phyloP scores from a whole-genome alignment of 37 sponge, comb jelly and placozoan species.

The Ianthella basta region DNA sequence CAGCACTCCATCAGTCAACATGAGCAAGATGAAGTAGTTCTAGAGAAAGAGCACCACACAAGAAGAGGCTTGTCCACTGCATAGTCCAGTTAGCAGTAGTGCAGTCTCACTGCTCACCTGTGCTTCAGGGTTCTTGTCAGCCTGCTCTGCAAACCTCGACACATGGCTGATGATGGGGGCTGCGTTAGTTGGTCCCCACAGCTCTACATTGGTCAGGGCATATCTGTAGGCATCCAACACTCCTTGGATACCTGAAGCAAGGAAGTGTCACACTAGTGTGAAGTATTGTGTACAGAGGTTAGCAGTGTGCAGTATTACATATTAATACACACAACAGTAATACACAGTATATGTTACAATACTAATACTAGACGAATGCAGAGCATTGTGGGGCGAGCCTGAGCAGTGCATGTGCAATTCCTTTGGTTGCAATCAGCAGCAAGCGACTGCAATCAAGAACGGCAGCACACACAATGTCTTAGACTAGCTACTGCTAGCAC shows the following conservation, averaged over 20 bases:
- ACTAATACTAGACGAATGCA: no score
- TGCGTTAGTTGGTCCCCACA: conserved; percentile 89
- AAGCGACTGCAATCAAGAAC: no score
- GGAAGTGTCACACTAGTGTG: background rate
- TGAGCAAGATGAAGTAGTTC: conserved; percentile 76
- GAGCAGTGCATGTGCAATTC: no score
- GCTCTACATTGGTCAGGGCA: conserved; percentile 50
- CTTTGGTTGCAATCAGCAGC: no score
- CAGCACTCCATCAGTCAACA: conserved; percentile 79
- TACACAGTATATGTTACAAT: no score
- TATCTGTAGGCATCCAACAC: conserved; percentile 74
- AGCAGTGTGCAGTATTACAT: no score
- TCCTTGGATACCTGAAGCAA: conserved; percentile 63
- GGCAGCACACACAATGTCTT: no score
- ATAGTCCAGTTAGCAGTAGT: background rate
- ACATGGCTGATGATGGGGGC: conserved; percentile 89
- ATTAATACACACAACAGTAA: no score
- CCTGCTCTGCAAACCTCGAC: conserved; percentile 77
- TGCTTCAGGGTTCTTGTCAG: conserved; percentile 22
- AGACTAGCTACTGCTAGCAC: no score
- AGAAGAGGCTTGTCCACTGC: background rate
- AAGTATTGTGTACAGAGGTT: no score
- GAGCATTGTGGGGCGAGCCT: no score
- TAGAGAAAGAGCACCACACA: background rate
- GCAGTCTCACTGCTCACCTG: conserved; percentile 3